phyloP scores from a whole-genome alignment of 2,797 vertebrate genomes.

The Ctenopoma kingsleyae region DNA sequence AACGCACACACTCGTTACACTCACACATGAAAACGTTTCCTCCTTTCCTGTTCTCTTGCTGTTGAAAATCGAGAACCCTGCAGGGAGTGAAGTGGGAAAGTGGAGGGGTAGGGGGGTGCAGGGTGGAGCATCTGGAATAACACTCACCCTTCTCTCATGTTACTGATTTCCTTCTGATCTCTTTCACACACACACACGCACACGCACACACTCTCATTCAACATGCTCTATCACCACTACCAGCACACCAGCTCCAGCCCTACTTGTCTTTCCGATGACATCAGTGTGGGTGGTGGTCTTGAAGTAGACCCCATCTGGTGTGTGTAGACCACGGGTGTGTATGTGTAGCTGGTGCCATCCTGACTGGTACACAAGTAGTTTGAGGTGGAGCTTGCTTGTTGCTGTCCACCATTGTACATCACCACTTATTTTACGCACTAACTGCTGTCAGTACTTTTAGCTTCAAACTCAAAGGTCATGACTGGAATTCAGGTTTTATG shows the following conservation, averaged over 20 bases:
- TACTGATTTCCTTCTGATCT: slow-evolving; percentile 62
- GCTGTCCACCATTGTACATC: slow-evolving; percentile 42
- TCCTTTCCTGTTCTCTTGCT: slow-evolving; percentile 50
- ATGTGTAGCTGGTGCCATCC: slow-evolving; percentile 64
- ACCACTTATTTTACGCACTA: slow-evolving; percentile 31
- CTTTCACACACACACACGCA: slow-evolving; percentile 8
- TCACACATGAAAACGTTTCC: slow-evolving; percentile 52
- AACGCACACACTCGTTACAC: slow-evolving; percentile 10
- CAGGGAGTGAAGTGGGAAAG: slow-evolving; percentile 56
- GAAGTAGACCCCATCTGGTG: slow-evolving; percentile 52
- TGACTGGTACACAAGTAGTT: slow-evolving; percentile 50
- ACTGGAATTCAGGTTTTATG: slow-evolving; percentile 16
- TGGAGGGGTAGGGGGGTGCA: slow-evolving; percentile 23
- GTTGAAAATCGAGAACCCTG: slow-evolving; percentile 69
- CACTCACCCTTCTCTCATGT: slow-evolving; percentile 64
- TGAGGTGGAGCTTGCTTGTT: slow-evolving; percentile 41
- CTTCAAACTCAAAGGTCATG: slow-evolving; percentile 38
- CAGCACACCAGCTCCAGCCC: slow-evolving; percentile 10
- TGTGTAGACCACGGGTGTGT: slow-evolving; percentile 30
- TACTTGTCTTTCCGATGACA: slow-evolving; percentile 58
- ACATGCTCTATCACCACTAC: slow-evolving; percentile 45
- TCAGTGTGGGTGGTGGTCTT: slow-evolving; percentile 58
- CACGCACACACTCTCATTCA: slow-evolving; percentile 35
- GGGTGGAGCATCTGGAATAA: slow-evolving; percentile 77
- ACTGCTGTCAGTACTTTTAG: slow-evolving; percentile 14